These are phyloP conservation scores for Anastrepha ludens DNA, from an alignment of 1,140 invertebrate genomes.

Conservation along the genomic window DNA sequence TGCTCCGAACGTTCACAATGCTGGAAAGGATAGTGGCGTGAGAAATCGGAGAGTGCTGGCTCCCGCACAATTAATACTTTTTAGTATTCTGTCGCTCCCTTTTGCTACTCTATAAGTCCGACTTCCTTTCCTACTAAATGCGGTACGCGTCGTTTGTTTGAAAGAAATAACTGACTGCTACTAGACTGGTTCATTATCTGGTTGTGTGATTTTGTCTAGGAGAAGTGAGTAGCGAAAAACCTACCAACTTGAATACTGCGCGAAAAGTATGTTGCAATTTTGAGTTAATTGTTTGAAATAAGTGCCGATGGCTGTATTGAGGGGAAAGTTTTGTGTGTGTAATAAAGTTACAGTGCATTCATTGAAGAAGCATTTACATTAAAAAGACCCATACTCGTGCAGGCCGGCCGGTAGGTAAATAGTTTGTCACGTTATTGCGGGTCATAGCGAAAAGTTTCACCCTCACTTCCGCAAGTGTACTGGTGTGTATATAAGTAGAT, in stretches of 20 bases:
- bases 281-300: constrained; percentile 57
- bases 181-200: not conserved
- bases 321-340: not conserved
- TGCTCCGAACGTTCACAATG: not conserved
- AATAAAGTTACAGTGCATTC: not conserved
- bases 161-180: not conserved
- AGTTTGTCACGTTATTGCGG: not conserved
- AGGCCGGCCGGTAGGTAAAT: not conserved
- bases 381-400: no score
- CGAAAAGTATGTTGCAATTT: constrained; percentile 53
- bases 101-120: not conserved
- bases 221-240: not conserved
- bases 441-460: not conserved
- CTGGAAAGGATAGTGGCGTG: not conserved
- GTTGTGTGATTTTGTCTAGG: constrained; percentile 15
- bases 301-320: constrained; percentile 51
- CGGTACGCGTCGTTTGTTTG: not conserved
- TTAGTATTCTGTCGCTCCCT: not conserved
- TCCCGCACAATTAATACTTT: not conserved
- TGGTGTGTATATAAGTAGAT: no score
- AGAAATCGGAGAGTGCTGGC: not conserved
- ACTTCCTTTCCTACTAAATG: not conserved
- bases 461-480: not conserved
- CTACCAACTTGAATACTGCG: not conserved
- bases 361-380: not conserved